A percentile compares a stretch with the other conserved stretches of the same genome.
phyloP scores from a whole-genome alignment of 2,888 invertebrate species.

The Agrilus mali region DNA sequence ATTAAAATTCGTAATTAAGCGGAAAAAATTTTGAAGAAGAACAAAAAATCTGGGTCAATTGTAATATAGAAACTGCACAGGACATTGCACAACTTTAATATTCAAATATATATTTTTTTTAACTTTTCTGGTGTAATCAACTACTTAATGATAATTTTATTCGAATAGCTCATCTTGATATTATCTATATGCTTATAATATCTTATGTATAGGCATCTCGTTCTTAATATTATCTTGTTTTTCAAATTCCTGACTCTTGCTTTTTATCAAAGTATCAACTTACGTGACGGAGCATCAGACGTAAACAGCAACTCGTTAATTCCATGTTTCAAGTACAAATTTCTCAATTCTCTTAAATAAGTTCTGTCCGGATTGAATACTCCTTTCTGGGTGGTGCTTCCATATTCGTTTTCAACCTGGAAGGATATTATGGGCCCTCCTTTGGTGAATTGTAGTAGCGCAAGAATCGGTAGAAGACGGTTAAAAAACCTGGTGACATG shows the following conservation, averaged over 20 bases:
- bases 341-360: conserved; percentile 32
- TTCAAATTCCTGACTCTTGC: too few species aligned
- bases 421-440: conserved; percentile 78
- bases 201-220: too few species aligned
- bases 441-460: conserved; percentile 44
- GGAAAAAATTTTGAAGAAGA: background rate
- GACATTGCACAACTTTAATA: too few species aligned
- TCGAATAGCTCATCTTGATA: too few species aligned
- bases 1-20: conserved; percentile 3
- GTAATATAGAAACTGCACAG: too few species aligned
- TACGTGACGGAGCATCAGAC: conserved; percentile 32
- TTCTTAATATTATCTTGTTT: too few species aligned
- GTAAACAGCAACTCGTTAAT: conserved; percentile 38
- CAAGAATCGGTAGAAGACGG: conserved; percentile 34
- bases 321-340: conserved; percentile 26
- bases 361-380: conserved; percentile 20
- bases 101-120: too few species aligned
- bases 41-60: too few species aligned
- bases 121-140: too few species aligned
- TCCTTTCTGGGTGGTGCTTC: conserved; percentile 3
- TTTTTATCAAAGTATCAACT: too few species aligned
- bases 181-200: too few species aligned
- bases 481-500: conserved; percentile 38
- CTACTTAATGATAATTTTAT: too few species aligned
- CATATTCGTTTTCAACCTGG: conserved; percentile 58